Conservation (phyloP, 92 coral and sea anemone genomes). For the Phenganax stokvisi region DNA sequence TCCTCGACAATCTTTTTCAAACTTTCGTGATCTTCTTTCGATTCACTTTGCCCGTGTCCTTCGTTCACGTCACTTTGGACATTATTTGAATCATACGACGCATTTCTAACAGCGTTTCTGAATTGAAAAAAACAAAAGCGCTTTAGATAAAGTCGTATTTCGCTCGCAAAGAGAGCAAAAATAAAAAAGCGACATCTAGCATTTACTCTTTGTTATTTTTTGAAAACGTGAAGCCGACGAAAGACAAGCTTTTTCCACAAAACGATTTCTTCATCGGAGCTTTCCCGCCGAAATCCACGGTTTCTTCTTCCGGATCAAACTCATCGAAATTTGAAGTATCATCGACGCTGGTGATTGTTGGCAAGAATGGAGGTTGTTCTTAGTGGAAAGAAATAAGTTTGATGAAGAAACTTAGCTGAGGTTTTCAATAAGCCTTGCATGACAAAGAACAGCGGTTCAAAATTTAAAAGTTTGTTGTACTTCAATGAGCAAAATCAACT, state of each 20-base stretch:
- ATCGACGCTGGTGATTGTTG: conserved; percentile 88
- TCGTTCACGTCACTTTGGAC: neutral
- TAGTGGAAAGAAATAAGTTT: neutral
- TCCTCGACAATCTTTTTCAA: conserved; percentile 74
- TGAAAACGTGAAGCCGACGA: conserved; percentile 85
- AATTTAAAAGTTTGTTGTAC: too few species aligned
- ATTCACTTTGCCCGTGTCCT: conserved; percentile 35
- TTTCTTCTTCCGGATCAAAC: conserved; percentile 70
- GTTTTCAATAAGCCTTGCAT: too few species aligned
- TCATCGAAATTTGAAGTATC: conserved; percentile 97
- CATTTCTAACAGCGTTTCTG: neutral
- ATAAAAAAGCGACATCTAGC: neutral
- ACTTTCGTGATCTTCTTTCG: conserved; percentile 57
- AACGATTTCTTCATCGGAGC: conserved; percentile 58
- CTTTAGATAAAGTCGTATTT: neutral
- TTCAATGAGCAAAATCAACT: conserved; percentile 3
- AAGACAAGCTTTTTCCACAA: conserved; percentile 79
- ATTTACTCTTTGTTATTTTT: conserved; percentile 38
- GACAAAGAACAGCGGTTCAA: too few species aligned
- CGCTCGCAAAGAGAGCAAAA: neutral
- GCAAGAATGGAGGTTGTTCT: conserved; percentile 96
- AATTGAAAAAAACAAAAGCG: neutral
- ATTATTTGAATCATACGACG: neutral
- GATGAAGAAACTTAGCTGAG: neutral
- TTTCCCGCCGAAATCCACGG: neutral